Base-by-base conservation (phyloP, 1,140 invertebrate species). In the Drosophila mauritiana region DNA sequence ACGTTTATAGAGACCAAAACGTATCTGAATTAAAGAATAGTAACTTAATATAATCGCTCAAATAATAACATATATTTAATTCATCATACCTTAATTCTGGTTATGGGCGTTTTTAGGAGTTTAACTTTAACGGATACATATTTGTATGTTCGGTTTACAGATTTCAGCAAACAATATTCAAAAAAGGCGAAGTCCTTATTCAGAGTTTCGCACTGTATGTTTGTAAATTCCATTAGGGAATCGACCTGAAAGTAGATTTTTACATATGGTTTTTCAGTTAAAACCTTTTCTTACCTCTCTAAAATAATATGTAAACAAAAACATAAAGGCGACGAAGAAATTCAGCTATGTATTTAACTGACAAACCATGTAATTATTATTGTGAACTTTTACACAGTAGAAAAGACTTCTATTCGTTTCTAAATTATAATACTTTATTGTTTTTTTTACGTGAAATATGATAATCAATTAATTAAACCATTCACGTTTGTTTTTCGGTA, bases 111-210 rank as follows among this genome's bases (percentile, higher is more conserved):
- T 4, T 20, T 10, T 10, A 43, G 17, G 0, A 56, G 2, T 4
- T 31, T 56, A 13, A 13, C 58, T 22, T 7, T 62, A 1, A 56
- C 0, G 10, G 62, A 70, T 13, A 48, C 0, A 20, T 56, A 70
- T 55, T 70, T 70, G 3, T 39, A 68, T 0, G 62, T 56, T 4
- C 67, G 67, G 55, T 70, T 70, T 11, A 48, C 39, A 4, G 68
- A 11, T 34, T 72, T 72, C 22, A 68, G n/a, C 10, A 31, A 34
- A 17, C 68, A 68, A 42, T 72, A 68, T 42, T 72, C 40, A 8
- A 69, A 34, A 4, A 15, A 5, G 6, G n/a, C n/a, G 36, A 72
- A 72, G 1, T 0, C 13, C 15, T 15, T 37, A 37, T 72, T 42
- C 8, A 39, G 13, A 5, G 13, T 10, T 13, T 39, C 37, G 12